Base-by-base conservation (phyloP, 2,888 invertebrate genomes). In the Eilema griseolum region DNA sequence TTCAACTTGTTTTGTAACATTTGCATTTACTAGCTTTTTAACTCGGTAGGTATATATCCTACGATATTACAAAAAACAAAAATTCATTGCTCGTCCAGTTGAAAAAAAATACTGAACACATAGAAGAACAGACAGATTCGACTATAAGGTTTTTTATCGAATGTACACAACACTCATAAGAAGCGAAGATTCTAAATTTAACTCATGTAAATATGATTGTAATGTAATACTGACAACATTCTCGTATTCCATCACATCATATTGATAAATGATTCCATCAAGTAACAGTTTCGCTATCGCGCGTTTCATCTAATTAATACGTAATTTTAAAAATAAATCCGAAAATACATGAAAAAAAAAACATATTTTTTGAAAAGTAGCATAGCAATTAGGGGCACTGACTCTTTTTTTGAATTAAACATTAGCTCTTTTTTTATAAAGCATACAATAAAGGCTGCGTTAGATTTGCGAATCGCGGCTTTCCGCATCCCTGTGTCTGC, bases 401-500 rank as follows among this genome's bases (percentile, higher is more conserved):
- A 83, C 83, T 76, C 3, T 12, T 62, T 62, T 62, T 74, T 71
- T 31, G 69, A 75, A 76, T 73, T 74, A 70, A 75, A 73, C 61
- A 66, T 41, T 61, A 16, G n/a, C 60, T 61, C 26, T 3, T 46
- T 80, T 69, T 69, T 71, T 70, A 72, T 67, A 78, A 75, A 74
- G 65, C 65, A 73, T 75, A 78, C 76, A 81, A 79, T 71, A 73
- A 71, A 80, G 75, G 37, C 75, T 75, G 80, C 73, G 75, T 79
- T 82, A 80, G 79, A 84, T 85, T 83, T 78, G 86, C 83, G 82
- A 82, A 80, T 76, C 72, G 79, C 77, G 78, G 80, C 85, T 89
- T 87, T 88, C 85, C 88, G 89, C 88, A 87, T 86, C 89, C 85
- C 85, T 81, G 87, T 92, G 89, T 90, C 90, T 85, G 80, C 91